A percentile compares a stretch with the other conserved stretches of the same genome.
Evolutionary conservation across 2,113 vertebrate species (phyloP).

Genomic region (Lagopus leucura): DNA sequence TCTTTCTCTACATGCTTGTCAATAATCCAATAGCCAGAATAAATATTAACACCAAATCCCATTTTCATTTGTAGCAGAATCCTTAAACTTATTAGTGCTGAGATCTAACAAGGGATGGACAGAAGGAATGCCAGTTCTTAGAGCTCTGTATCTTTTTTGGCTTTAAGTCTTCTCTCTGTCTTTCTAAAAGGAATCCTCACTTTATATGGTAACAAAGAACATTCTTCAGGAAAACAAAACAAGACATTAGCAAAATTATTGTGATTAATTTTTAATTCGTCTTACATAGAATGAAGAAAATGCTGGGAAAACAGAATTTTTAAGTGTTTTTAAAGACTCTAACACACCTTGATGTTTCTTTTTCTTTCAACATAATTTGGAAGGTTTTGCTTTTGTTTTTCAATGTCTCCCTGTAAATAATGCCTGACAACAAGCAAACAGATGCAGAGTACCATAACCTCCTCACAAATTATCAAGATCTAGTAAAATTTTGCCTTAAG

Average conservation of each 20-base stretch:
- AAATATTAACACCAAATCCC: background rate
- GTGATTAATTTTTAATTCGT: background rate
- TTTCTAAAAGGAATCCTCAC: background rate
- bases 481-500: background rate
- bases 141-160: background rate
- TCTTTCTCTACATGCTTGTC: background rate
- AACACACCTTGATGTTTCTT: background rate
- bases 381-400: background rate
- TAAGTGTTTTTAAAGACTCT: background rate
- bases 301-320: background rate
- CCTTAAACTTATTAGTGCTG: background rate
- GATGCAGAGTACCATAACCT: background rate
- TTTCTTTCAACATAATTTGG: background rate
- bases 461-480: background rate
- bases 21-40: background rate
- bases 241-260: background rate
- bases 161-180: background rate
- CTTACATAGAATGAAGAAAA: background rate
- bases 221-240: slow-evolving; percentile 13
- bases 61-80: background rate
- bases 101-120: background rate
- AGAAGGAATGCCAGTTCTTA: background rate
- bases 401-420: background rate
- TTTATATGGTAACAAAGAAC: background rate
- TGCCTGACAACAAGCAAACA: background rate